Evolutionary conservation across 2,888 invertebrate species (phyloP).

Genomic region (Rotaria macrura): DNA sequence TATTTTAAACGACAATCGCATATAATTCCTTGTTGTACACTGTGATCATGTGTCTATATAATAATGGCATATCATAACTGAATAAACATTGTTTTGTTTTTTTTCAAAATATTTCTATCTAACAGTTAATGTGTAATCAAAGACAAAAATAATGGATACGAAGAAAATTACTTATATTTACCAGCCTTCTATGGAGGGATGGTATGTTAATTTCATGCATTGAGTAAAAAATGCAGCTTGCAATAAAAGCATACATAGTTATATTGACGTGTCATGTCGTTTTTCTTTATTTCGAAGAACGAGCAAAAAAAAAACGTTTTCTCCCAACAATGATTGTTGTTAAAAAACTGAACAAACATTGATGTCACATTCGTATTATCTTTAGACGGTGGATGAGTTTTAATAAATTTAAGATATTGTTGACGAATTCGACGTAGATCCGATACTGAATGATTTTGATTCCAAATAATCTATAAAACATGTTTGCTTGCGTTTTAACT

Average conservation of each 20-base stretch:
- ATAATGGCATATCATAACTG: too few species aligned
- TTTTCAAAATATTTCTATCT: too few species aligned
- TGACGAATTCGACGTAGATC: conserved; percentile 66
- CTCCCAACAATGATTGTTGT: conserved; percentile 55
- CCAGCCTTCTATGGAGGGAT: background rate
- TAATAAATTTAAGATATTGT: conserved; percentile 79
- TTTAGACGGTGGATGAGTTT: conserved; percentile 61
- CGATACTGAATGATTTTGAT: conserved; percentile 52
- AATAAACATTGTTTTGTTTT: too few species aligned
- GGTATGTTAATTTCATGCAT: background rate
- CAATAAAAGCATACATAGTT: background rate
- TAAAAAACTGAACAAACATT: conserved; percentile 78
- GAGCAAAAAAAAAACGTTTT: background rate
- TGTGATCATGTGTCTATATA: too few species aligned
- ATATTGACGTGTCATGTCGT: background rate
- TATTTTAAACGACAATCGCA: too few species aligned
- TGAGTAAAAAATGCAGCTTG: background rate
- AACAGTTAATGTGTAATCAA: too few species aligned
- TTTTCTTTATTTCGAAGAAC: background rate
- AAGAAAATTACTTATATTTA: too few species aligned
- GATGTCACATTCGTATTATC: conserved; percentile 62
- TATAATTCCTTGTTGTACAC: too few species aligned
- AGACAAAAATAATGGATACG: too few species aligned
- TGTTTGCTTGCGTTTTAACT: too few species aligned
- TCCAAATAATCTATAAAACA: conserved; percentile 39